A percentile compares a stretch with the other conserved stretches of the same genome.
phyloP scores from a whole-genome alignment of 2,888 invertebrate genomes.

The Tineola bisselliella region DNA sequence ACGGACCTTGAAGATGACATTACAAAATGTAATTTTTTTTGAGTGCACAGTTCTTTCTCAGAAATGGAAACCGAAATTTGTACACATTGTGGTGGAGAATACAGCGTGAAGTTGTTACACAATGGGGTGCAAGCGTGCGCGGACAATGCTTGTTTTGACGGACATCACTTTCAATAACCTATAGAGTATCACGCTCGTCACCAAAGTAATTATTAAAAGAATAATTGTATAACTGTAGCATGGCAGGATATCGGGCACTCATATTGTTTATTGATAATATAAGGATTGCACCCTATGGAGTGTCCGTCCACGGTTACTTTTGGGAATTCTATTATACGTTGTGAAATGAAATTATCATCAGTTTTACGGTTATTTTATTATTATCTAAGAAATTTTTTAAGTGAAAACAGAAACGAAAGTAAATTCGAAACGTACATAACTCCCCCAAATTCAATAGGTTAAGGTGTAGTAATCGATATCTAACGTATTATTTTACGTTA shows the following conservation, averaged over 20 bases:
- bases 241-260: conserved; percentile 36
- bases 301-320: not conserved
- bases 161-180: conserved; percentile 37
- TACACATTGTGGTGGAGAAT: conserved; percentile 57
- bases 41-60: conserved; percentile 30
- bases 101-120: conserved; percentile 32
- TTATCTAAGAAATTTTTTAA: not conserved
- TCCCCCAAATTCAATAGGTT: not conserved
- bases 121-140: conserved; percentile 57
- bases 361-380: not conserved
- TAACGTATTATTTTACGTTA: no score
- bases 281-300: not conserved
- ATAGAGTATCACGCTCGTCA: conserved; percentile 43
- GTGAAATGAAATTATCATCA: not conserved
- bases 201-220: conserved; percentile 57
- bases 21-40: conserved; percentile 31
- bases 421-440: not conserved
- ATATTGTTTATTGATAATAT: not conserved
- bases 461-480: no score
- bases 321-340: not conserved
- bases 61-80: conserved; percentile 64
- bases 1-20: conserved; percentile 44
- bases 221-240: conserved; percentile 48
- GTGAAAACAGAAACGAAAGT: not conserved
- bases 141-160: conserved; percentile 42